Evolutionary conservation across 2,113 vertebrate genomes (phyloP).

Genomic region (Cephalopterus ornatus): DNA sequence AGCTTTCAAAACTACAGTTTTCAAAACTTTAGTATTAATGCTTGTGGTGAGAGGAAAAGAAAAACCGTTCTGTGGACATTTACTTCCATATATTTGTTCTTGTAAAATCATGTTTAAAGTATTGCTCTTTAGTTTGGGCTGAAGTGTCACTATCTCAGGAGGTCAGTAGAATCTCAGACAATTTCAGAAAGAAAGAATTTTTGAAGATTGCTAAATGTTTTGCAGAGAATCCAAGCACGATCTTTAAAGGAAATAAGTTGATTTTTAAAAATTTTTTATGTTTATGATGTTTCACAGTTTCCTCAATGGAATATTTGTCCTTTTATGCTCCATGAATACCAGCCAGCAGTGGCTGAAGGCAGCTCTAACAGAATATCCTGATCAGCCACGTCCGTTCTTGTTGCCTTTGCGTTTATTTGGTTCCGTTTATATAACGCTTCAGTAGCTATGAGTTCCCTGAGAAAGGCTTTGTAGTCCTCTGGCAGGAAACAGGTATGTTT

Average conservation of each 20-base stretch:
- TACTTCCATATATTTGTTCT: neutral
- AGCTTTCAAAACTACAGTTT: neutral
- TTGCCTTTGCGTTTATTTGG: conserved; percentile 1
- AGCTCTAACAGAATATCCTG: neutral
- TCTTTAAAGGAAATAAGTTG: neutral
- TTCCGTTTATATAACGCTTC: neutral
- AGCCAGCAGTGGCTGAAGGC: neutral
- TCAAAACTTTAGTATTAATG: neutral
- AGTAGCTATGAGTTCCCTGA: neutral
- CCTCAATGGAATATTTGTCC: neutral
- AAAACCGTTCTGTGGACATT: neutral
- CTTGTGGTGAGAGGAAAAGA: neutral
- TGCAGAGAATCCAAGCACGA: neutral
- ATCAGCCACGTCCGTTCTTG: neutral
- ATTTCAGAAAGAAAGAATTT: neutral
- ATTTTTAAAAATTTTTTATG: neutral
- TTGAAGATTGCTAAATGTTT: neutral
- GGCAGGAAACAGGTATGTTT: conserved; percentile 62
- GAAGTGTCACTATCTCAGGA: neutral
- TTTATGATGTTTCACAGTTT: neutral
- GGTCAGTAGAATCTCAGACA: neutral
- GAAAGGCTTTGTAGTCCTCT: conserved; percentile 40
- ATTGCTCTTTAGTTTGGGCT: neutral
- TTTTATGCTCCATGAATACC: neutral
- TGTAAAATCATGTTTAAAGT: neutral